Base-by-base conservation (phyloP, 2,888 invertebrate species). In the Temnothorax ravouxi region DNA sequence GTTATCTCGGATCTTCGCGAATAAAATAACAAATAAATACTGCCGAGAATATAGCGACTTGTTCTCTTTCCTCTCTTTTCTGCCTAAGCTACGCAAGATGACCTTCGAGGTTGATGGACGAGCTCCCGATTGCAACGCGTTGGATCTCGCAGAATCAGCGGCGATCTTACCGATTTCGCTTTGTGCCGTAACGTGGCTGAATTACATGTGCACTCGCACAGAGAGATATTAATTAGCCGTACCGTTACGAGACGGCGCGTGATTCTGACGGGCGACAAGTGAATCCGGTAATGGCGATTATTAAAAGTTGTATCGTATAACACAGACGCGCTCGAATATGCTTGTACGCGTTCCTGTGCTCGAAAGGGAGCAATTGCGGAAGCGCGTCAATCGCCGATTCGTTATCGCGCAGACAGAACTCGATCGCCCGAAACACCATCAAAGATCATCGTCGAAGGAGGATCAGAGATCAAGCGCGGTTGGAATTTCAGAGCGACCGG, bases 191-290 rank as follows among this genome's bases (percentile, higher is more conserved):
- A 79, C 71, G 9, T 21, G 56, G 15, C 34, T 69, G 25, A 71
- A 79, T 79, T 47, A 59, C 5, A 29, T 21, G 72, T n/a, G n/a
- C 66, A n/a, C 41, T 34, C 66, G 50, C 74, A 21, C 21, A 54
- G 50, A 75, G 54, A 72, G 84, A 79, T 88, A 84, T 88, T 88
- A 89, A 89, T 89, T 89, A 89, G 54, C 50, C 21, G 64, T 89
- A 89, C 88, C 89, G 88, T 89, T 89, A 89, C 67, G 54, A 47
- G 86, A 86, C 84, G 83, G 72, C 62, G 52, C 69, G 54, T 88
- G 86, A 86, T 90, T 86, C 89, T 88, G 90, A 88, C 88, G 84
- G 81, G 76, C 90, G 89, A 89, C 86, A 84, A 83, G 79, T 21
- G 69, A 80, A 84, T 25, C 76, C 34, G 59, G 52, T 38, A 72